These are phyloP conservation scores for Dolomedes plantarius DNA, from an alignment of 2,888 invertebrate genomes.

Conservation along the genomic window DNA sequence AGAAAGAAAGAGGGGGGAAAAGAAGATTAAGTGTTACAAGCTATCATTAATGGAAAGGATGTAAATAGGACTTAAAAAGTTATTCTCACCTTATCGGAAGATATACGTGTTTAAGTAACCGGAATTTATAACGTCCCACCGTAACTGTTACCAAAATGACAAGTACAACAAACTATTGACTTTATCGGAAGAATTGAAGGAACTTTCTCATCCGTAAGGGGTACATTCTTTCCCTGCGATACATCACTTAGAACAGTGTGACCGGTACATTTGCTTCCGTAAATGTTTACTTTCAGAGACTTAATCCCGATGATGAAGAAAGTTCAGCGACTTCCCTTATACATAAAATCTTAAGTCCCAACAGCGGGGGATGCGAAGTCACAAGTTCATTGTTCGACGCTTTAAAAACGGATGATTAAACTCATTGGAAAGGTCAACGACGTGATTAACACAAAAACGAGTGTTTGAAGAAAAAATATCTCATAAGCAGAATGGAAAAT, in stretches of 20 bases:
- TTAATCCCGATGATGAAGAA: conserved; percentile 59
- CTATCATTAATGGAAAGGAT: too few species aligned
- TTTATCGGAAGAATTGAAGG: neutral
- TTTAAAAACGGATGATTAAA: conserved; percentile 43
- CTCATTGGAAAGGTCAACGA: conserved; percentile 63
- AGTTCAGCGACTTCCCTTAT: conserved; percentile 47
- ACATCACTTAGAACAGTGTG: conserved; percentile 29
- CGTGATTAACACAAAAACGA: conserved; percentile 53
- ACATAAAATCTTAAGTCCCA: conserved; percentile 42
- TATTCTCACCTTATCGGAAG: too few species aligned
- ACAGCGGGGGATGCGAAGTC: neutral
- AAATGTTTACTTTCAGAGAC: conserved; percentile 50
- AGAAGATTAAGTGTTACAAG: too few species aligned
- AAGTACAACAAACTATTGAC: neutral
- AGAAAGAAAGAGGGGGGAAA: too few species aligned
- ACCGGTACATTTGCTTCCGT: conserved; percentile 48
- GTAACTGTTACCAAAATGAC: too few species aligned
- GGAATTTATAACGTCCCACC: too few species aligned
- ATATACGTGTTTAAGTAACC: too few species aligned
- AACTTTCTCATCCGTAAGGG: conserved; percentile 1
- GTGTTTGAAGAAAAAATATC: conserved; percentile 37
- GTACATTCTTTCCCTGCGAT: conserved; percentile 10
- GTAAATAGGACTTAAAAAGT: too few species aligned
- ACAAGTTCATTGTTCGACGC: conserved; percentile 59
- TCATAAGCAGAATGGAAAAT: conserved; percentile 32